These are phyloP conservation scores for Anthonomus grandis DNA, from an alignment of 1,140 invertebrate genomes.

Conservation along the genomic window DNA sequence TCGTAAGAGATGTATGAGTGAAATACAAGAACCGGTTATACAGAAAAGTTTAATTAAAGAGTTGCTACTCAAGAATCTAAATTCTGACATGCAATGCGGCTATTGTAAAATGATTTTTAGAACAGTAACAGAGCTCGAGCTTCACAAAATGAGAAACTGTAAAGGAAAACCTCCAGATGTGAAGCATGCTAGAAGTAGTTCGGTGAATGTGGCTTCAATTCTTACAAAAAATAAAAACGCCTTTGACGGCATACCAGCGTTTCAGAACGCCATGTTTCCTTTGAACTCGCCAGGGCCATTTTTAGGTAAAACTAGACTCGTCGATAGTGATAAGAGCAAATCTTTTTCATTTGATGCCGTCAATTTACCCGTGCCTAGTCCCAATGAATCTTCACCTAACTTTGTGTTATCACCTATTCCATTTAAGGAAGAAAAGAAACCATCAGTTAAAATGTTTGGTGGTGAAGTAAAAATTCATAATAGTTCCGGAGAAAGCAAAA, in stretches of 20 bases:
- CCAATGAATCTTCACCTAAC: constrained; percentile 18
- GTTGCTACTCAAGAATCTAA: constrained; percentile 63
- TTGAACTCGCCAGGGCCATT: constrained; percentile 75
- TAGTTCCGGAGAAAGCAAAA: constrained; percentile 60
- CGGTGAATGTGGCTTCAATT: constrained; percentile 48
- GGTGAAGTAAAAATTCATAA: constrained; percentile 68
- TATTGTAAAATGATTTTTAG: constrained; percentile 50
- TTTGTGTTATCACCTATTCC: constrained; percentile 30
- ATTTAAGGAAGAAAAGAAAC: constrained; percentile 42
- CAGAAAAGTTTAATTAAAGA: constrained; percentile 70
- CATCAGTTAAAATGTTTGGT: constrained; percentile 70
- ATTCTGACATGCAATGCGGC: constrained; percentile 45
- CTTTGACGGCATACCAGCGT: constrained; percentile 44
- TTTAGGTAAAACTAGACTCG: constrained; percentile 71
- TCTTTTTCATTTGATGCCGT: constrained; percentile 47
- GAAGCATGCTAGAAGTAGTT: constrained; percentile 45
- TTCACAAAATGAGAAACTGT: constrained; percentile 45
- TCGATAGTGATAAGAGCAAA: constrained; percentile 56
- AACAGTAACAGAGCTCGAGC: constrained; percentile 46
- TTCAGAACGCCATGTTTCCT: constrained; percentile 52
- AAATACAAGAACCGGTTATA: constrained; percentile 37
- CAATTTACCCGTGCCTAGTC: constrained; percentile 17
- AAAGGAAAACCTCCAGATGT: constrained; percentile 42
- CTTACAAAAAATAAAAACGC: constrained; percentile 48
- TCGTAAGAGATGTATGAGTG: constrained; percentile 61